A percentile compares a stretch with the other conserved stretches of the same genome.
Evolutionary conservation across 2,888 invertebrate species (phyloP).

Genomic region (Sclerodermus sp.): DNA sequence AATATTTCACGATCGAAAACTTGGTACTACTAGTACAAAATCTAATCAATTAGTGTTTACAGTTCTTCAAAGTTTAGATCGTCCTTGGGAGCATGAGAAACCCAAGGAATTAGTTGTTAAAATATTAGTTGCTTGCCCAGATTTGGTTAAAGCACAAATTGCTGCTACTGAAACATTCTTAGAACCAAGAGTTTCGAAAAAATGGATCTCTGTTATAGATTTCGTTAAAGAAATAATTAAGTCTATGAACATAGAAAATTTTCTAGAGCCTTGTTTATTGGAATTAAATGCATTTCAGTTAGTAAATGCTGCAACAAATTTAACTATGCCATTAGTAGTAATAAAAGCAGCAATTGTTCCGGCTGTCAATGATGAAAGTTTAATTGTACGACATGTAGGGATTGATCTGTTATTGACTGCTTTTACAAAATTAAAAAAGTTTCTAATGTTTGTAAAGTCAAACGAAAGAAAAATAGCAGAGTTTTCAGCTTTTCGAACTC

Average conservation of each 20-base stretch:
- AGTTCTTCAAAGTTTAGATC: constrained; percentile 67
- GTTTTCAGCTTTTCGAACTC: constrained; percentile 20
- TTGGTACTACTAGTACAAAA: constrained; percentile 65
- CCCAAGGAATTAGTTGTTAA: constrained; percentile 67
- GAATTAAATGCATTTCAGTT: constrained; percentile 62
- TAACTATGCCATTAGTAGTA: constrained; percentile 60
- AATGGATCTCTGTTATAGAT: constrained; percentile 46
- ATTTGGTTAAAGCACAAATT: constrained; percentile 68
- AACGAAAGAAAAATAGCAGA: constrained; percentile 19
- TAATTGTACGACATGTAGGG: constrained; percentile 48
- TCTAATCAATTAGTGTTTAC: constrained; percentile 67
- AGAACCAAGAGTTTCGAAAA: constrained; percentile 59
- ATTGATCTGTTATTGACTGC: constrained; percentile 54
- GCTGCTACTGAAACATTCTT: constrained; percentile 64
- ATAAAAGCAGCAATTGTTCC: constrained; percentile 53
- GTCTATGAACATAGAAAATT: constrained; percentile 39
- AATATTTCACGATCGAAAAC: constrained; percentile 70
- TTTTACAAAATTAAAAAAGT: constrained; percentile 56
- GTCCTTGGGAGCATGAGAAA: constrained; percentile 71
- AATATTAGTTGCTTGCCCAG: constrained; percentile 71
- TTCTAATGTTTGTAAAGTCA: constrained; percentile 26
- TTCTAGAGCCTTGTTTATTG: constrained; percentile 58
- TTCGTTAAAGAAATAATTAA: constrained; percentile 47
- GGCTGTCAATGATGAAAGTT: constrained; percentile 36
- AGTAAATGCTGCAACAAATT: constrained; percentile 59